These are phyloP conservation scores for Phenganax marumi DNA, from an alignment of 92 coral and sea anemone species.

Conservation along the genomic window DNA sequence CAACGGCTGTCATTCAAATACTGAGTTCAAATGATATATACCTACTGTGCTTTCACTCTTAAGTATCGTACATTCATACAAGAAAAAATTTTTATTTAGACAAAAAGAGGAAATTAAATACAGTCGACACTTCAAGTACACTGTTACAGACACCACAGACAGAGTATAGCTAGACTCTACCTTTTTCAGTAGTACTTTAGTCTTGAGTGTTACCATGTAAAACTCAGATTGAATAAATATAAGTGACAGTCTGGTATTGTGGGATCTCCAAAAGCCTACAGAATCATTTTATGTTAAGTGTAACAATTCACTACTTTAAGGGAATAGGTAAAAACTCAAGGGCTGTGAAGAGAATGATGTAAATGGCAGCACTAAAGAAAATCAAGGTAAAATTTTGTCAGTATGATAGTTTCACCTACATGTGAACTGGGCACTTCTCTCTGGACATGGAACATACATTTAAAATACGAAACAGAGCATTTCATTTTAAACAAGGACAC, in stretches of 20 bases:
- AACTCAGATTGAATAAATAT: background rate
- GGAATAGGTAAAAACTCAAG: background rate
- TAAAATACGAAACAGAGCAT: no score
- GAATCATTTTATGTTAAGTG: no score
- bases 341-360: slow-evolving; percentile 9
- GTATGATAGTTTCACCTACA: no score
- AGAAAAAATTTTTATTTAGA: background rate
- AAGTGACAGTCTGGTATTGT: slow-evolving; percentile 8
- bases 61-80: background rate
- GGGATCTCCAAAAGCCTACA: background rate
- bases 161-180: background rate
- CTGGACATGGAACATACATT: no score
- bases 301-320: background rate
- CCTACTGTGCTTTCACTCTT: background rate
- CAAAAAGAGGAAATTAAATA: slow-evolving; percentile 7
- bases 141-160: background rate
- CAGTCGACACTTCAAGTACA: slow-evolving; percentile 1
- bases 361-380: slow-evolving; percentile 6
- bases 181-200: background rate
- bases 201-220: background rate
- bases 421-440: no score
- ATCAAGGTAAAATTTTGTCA: background rate
- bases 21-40: background rate
- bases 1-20: background rate
- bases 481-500: no score